phyloP scores from a whole-genome alignment of 2,888 invertebrate genomes.

The Galerucella calmariensis region DNA sequence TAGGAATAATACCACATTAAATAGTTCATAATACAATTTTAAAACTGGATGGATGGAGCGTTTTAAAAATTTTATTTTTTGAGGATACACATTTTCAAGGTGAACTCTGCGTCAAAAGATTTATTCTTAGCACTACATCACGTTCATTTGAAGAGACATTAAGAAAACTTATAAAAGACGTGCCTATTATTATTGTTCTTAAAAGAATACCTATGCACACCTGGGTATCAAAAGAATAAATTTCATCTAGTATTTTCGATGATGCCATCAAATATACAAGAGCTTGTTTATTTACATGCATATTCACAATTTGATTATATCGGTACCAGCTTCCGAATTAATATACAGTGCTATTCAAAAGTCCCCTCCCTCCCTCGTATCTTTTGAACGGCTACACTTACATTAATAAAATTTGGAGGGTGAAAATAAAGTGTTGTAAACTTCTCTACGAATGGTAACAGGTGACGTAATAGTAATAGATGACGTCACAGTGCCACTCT shows the following conservation, averaged over 20 bases:
- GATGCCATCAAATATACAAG: background rate
- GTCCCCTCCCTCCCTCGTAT: too few species aligned
- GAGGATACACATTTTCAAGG: constrained; percentile 14
- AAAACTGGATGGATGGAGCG: constrained; percentile 16
- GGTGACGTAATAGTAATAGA: too few species aligned
- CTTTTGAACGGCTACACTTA: too few species aligned
- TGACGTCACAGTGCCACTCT: too few species aligned
- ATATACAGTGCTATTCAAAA: too few species aligned
- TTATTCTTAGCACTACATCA: constrained; percentile 19
- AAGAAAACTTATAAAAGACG: constrained; percentile 18
- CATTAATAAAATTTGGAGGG: too few species aligned
- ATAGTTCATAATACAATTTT: constrained; percentile 3
- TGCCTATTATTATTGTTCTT: constrained; percentile 17
- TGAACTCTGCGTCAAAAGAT: constrained; percentile 17
- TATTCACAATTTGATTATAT: too few species aligned
- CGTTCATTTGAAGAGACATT: constrained; percentile 16
- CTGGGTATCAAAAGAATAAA: constrained; percentile 15
- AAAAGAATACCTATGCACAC: constrained; percentile 13
- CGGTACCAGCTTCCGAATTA: too few species aligned
- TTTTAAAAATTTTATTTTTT: constrained; percentile 22
- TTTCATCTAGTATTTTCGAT: background rate
- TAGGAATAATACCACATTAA: too few species aligned
- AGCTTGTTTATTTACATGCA: too few species aligned
- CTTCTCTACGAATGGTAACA: too few species aligned
- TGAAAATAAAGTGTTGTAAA: too few species aligned